Conservation (phyloP, 1,140 invertebrate species). For the Cryptotermes secundus region DNA sequence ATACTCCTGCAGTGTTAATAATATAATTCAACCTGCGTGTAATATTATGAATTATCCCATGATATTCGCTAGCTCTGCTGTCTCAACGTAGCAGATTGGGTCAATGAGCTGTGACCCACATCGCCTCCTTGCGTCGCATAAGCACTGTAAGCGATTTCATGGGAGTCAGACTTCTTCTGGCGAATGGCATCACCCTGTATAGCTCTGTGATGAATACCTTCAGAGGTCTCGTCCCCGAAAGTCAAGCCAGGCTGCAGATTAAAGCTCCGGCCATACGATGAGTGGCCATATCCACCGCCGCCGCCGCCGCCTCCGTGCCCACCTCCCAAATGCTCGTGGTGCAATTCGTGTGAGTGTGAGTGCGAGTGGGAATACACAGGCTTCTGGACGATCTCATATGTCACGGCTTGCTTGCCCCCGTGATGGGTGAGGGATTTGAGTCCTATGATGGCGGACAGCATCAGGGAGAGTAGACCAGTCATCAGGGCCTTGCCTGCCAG, state of each 20-base stretch:
- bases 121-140: not conserved
- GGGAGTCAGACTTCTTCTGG: not conserved
- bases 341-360: conserved; percentile 70
- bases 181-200: not conserved
- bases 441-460: conserved; percentile 73
- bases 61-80: not conserved
- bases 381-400: conserved; percentile 80
- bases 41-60: not conserved
- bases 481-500: conserved; percentile 82
- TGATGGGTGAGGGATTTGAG: conserved; percentile 56
- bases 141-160: not conserved
- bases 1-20: not conserved
- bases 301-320: conserved; percentile 28
- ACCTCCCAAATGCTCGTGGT: conserved; percentile 49
- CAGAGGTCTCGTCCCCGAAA: not conserved
- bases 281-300: conserved; percentile 29
- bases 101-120: not conserved
- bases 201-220: not conserved
- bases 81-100: not conserved
- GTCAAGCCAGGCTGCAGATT: conserved; percentile 1
- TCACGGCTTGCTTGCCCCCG: conserved; percentile 69
- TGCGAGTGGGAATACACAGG: conserved; percentile 72
- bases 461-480: conserved; percentile 75
- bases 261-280: conserved; percentile 31
- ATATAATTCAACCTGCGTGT: not conserved